phyloP scores from a whole-genome alignment of 2,797 vertebrate genomes.

The Prionace glauca region DNA sequence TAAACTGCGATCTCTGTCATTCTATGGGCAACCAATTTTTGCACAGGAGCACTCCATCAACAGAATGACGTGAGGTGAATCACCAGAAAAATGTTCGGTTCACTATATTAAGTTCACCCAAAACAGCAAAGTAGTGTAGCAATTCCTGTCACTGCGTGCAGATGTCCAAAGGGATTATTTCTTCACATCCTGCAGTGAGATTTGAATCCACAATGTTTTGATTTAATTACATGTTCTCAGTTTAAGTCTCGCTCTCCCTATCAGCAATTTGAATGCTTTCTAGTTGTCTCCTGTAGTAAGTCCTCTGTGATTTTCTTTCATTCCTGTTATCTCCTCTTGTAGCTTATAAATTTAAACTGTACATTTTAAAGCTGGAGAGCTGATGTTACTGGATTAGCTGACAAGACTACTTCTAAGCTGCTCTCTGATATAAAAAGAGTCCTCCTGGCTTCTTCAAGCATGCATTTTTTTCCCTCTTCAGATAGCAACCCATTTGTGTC shows the following conservation, averaged over 20 bases:
- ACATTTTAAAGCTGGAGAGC: background rate
- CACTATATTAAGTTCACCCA: background rate
- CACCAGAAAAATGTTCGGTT: background rate
- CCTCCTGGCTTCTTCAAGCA: background rate
- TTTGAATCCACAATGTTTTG: background rate
- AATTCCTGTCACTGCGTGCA: background rate
- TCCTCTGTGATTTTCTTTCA: background rate
- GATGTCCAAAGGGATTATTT: background rate
- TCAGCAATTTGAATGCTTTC: background rate
- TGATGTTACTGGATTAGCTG: background rate
- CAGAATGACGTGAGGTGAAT: background rate
- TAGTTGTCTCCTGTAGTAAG: background rate
- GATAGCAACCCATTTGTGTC: background rate
- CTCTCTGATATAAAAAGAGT: background rate
- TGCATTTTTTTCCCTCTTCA: background rate
- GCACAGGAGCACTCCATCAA: background rate
- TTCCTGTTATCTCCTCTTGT: background rate
- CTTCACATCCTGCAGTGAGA: background rate
- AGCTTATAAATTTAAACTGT: background rate
- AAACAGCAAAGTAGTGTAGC: background rate
- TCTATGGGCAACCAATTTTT: background rate
- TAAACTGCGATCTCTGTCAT: background rate
- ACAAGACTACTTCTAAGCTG: background rate
- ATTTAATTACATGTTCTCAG: background rate
- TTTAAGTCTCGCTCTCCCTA: background rate